Conservation (phyloP, 2,113 vertebrate genomes). For the Centropristis striata region DNA sequence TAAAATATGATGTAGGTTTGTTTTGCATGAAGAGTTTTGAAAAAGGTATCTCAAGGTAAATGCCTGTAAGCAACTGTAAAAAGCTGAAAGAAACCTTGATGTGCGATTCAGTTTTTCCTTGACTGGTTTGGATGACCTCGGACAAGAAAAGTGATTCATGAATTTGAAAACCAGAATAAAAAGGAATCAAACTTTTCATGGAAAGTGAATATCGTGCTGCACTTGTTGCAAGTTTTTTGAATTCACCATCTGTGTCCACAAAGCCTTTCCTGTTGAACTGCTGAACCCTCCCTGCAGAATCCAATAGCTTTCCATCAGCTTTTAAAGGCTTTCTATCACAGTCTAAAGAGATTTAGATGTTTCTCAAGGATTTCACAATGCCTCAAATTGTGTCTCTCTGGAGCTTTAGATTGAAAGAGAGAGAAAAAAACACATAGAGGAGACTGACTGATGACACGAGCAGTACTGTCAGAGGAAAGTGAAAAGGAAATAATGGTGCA, state of each 20-base stretch:
- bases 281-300: constrained; percentile 63
- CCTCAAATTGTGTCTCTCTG: constrained; percentile 58
- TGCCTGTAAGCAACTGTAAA: too few relatives aligned
- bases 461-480: constrained; percentile 39
- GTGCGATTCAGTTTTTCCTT: background rate
- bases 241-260: constrained; percentile 53
- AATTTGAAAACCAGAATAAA: background rate
- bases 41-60: too few relatives aligned
- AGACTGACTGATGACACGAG: constrained; percentile 47
- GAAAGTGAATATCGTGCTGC: constrained; percentile 37
- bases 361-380: constrained; percentile 67
- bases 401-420: constrained; percentile 51
- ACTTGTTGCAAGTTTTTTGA: constrained; percentile 42
- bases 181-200: constrained; percentile 17
- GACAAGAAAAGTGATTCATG: background rate
- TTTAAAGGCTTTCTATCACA: constrained; percentile 71
- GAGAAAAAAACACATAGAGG: constrained; percentile 9
- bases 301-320: constrained; percentile 69
- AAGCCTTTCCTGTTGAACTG: constrained; percentile 67
- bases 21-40: too few relatives aligned
- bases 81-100: background rate
- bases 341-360: constrained; percentile 74
- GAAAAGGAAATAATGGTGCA: constrained; percentile 44
- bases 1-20: too few relatives aligned
- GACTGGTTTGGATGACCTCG: background rate